Base-by-base conservation (phyloP, 2,888 invertebrate genomes). In the Nomada ruficornis region DNA sequence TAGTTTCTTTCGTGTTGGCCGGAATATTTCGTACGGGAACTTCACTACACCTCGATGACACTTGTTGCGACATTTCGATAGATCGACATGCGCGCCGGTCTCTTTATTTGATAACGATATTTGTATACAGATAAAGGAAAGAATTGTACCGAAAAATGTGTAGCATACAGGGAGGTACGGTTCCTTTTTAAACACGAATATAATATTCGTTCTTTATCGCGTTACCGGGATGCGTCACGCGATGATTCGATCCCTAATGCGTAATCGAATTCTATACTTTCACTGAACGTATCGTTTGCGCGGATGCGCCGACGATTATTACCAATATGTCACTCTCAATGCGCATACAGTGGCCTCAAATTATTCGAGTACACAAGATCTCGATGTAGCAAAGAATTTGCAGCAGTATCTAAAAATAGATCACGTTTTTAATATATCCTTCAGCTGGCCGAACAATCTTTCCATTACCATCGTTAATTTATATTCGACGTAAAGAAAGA, bases 221-320 rank as follows among this genome's bases (percentile, higher is more conserved):
- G 52, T 73, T 74, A 13, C 62, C 10, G 54, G 62, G 70, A 86
- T 74, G 81, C 83, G 86, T 87, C 88, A 88, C 55, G 7, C 86
- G 81, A 55, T 81, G 79, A 87, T 77, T 75, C 85, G 72, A 81
- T 71, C 57, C 44, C 7, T 62, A 23, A 52, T 26, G 70, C 52
- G 79, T 69, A 72, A 82, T 74, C 69, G 36, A 20, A 70, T 67
- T 67, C 44, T 50, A 76, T 77, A 83, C 83, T 87, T 87, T 87
- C 88, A 86, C 86, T 72, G 55, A 69, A 13, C 70, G 68, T 65
- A 23, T 74, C 64, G 50, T 69, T 36, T 54, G 50, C 54, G 26
- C 15, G 26, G n/a, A 52, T 63, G 36, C 78, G 23, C 15, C 29
- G 70, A 47, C 18, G 26, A 65, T 72, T 59, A 50, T 57, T 13